phyloP scores from a whole-genome alignment of 2,888 invertebrate genomes.

The Mactromeris polynyma region DNA sequence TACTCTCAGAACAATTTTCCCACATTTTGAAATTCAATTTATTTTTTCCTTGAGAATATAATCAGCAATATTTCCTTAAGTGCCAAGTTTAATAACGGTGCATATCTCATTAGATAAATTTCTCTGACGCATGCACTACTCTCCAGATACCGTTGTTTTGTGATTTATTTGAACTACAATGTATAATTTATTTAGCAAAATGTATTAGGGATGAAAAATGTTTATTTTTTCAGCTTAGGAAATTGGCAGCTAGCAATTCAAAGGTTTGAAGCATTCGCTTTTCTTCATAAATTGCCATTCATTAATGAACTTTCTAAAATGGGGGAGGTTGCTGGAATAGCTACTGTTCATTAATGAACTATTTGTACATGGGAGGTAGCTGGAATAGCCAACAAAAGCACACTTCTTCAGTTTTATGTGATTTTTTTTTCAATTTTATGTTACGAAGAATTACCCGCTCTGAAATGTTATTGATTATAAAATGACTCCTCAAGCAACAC shows the following conservation, averaged over 20 bases:
- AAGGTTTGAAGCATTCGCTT: conserved; percentile 24
- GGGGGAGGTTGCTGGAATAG: not conserved
- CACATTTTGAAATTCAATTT: not conserved
- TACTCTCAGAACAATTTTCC: not conserved
- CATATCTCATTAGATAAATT: conserved; percentile 5
- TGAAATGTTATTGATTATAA: not conserved
- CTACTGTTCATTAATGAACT: conserved; percentile 2
- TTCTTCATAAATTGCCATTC: conserved; percentile 29
- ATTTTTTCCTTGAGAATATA: not conserved
- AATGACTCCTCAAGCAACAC: not conserved
- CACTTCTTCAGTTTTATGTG: no score
- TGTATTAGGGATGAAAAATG: conserved; percentile 17
- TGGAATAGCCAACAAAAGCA: not conserved
- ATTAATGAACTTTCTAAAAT: conserved; percentile 26
- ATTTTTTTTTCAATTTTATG: not conserved
- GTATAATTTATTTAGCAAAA: conserved; percentile 7
- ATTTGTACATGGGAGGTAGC: not conserved
- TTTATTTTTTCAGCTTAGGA: conserved; percentile 45
- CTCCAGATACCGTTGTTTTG: not conserved
- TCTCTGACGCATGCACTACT: not conserved
- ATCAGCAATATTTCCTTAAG: not conserved
- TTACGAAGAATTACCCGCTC: not conserved
- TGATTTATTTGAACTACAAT: not conserved
- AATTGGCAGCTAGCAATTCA: conserved; percentile 44
- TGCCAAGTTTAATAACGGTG: conserved; percentile 3